Evolutionary conservation across 2,797 vertebrate species (phyloP).

Genomic region (Dicrostonyx torquatus): DNA sequence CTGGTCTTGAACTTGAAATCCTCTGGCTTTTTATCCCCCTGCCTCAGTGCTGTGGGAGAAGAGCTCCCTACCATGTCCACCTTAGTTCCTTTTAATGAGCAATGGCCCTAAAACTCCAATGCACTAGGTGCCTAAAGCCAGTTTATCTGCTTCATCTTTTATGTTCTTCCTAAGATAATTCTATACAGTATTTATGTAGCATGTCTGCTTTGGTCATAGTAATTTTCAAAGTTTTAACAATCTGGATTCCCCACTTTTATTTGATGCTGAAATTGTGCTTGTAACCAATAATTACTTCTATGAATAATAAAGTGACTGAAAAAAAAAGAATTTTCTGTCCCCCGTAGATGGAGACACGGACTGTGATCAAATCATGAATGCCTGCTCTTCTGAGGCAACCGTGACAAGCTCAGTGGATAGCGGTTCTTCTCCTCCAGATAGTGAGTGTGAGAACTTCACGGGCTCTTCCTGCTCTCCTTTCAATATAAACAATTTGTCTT

Average conservation of each 20-base stretch:
- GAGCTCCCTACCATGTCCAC: neutral
- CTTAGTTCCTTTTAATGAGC: neutral
- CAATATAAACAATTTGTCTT: neutral
- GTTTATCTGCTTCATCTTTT: neutral
- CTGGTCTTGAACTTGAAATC: neutral
- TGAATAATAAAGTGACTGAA: neutral
- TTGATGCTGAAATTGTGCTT: neutral
- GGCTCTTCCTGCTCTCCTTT: neutral
- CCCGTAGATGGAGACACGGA: neutral
- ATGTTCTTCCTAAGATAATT: neutral
- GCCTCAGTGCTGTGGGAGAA: neutral
- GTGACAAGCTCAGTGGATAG: fast-evolving
- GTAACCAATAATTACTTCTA: neutral
- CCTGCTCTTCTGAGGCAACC: no score
- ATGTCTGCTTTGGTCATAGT: neutral
- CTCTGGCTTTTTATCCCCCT: neutral
- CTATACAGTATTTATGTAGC: neutral
- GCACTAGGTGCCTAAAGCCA: neutral
- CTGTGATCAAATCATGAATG: fast-evolving
- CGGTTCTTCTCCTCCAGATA: neutral
- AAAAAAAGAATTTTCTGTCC: neutral
- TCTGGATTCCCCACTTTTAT: neutral
- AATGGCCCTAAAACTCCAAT: neutral
- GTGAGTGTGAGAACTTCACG: neutral
- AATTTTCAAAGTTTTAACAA: neutral